Evolutionary conservation across 2,113 vertebrate genomes (phyloP), one percentile per base, ranked within the genome.

Genomic region (Danionella cerebrum): DNA sequence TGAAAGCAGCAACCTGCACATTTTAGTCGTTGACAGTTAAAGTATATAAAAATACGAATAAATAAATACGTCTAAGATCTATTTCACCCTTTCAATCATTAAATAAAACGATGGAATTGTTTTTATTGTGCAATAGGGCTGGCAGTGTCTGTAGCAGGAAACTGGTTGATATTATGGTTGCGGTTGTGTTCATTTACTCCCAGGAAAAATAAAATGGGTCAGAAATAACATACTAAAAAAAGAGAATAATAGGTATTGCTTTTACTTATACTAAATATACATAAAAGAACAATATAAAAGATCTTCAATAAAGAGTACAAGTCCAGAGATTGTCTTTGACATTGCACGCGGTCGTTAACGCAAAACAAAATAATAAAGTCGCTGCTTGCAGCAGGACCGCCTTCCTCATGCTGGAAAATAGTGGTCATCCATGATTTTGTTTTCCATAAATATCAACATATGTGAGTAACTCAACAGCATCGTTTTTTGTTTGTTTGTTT

Each of bases 71-170:
- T 27, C 22, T 19, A 22, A n/a, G 12, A 14, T 35, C 16, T 68
- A 29, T 33, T 70, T 58, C 14, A 10, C 12, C 55, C 27, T 50
- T 21, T 44, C 38, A 59, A 44, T 36, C 62, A 76, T 73, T 51
- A 60, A 72, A 59, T 48, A 71, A 73, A 66, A 16, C 11, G 27
- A 69, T 31, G 38, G 69, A 59, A 45, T 21, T 41, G 64, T 70
- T 73, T 84, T 63, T 82, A 74, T 80, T 83, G 82, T 84, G 78
- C 78, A 72, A 78, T 76, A 74, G 77, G 81, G 82, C 79, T 83
- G 86, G 83, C 87, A 85, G 84, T 86, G 87, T 79, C 84, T 84
- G 79, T 83, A 84, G 84, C 82, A 70, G 67, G 47, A 36, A 76
- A 71, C 51, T 9, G 71, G 73, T 86, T 84, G 84, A 24, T 88